A percentile compares a stretch with the other conserved stretches of the same genome.
These are phyloP conservation scores for Oligia strigilis DNA, from an alignment of 2,888 invertebrate genomes.

Conservation along the genomic window DNA sequence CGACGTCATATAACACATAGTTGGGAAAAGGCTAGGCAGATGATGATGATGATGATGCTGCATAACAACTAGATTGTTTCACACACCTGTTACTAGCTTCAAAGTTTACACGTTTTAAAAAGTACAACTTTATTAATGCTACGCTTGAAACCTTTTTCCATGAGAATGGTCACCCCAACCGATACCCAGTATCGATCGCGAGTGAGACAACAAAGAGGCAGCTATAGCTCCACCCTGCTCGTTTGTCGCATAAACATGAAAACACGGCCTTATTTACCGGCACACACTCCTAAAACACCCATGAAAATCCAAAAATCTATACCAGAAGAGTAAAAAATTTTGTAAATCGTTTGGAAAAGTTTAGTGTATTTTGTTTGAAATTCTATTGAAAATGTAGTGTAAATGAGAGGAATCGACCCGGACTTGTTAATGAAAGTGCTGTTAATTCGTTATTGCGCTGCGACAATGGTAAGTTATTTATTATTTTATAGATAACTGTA, in stretches of 20 bases:
- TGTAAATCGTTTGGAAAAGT: conserved; percentile 7
- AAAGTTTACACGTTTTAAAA: not conserved
- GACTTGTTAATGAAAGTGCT: conserved; percentile 32
- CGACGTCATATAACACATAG: not conserved
- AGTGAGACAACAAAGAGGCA: conserved; percentile 79
- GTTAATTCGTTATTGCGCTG: conserved; percentile 27
- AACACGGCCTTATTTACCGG: conserved; percentile 82
- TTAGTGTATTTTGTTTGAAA: conserved; percentile 11
- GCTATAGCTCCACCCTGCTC: conserved; percentile 80
- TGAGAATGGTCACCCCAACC: conserved; percentile 82
- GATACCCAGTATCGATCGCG: conserved; percentile 83
- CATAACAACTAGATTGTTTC: not conserved
- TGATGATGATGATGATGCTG: not conserved
- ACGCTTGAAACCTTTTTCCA: conserved; percentile 25
- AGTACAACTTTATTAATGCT: not conserved
- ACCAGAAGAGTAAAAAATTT: conserved; percentile 46
- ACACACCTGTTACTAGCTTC: not conserved
- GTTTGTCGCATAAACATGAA: conserved; percentile 88
- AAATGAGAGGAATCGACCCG: not conserved
- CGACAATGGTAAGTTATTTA: conserved; percentile 69
- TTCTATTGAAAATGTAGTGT: conserved; percentile 58
- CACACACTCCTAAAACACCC: conserved; percentile 68
- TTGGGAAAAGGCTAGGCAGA: not conserved
- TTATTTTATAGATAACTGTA: not conserved
- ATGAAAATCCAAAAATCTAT: conserved; percentile 59